phyloP scores from a whole-genome alignment of 2,797 vertebrate species.

The Argyrosomus regius region DNA sequence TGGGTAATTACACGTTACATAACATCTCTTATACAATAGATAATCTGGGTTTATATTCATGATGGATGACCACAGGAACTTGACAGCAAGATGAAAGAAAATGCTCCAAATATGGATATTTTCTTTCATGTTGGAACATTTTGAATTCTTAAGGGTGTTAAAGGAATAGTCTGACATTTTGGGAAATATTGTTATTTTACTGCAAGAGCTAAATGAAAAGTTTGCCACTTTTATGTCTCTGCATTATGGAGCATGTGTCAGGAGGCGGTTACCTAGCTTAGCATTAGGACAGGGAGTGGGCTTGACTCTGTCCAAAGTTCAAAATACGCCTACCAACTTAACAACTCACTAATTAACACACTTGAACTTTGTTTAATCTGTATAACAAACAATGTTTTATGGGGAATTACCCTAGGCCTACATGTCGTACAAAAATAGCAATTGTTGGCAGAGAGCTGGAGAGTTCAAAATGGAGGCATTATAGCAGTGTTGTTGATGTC shows the following conservation, averaged over 20 bases:
- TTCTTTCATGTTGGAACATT: not conserved
- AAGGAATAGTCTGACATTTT: not conserved
- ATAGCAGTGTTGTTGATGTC: too few species aligned
- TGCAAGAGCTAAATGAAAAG: not conserved
- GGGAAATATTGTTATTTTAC: not conserved
- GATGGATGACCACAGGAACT: not conserved
- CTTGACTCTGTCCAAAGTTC: not conserved
- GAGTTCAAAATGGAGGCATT: too few species aligned
- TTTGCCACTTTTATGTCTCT: not conserved
- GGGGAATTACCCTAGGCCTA: too few species aligned
- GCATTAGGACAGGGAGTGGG: not conserved
- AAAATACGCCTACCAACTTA: too few species aligned
- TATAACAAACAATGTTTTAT: not conserved
- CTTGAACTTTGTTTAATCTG: not conserved
- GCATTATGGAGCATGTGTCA: not conserved
- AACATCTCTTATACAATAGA: conserved; percentile 12
- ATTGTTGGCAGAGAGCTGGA: too few species aligned
- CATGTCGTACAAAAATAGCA: too few species aligned
- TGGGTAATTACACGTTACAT: conserved; percentile 15
- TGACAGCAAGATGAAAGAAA: conserved; percentile 28
- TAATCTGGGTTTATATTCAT: not conserved
- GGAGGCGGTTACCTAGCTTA: not conserved
- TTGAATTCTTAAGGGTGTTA: not conserved
- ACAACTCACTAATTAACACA: not conserved
- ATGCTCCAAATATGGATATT: conserved; percentile 2